phyloP scores from a whole-genome alignment of 2,797 vertebrate genomes.

The Cynopterus sphinx region DNA sequence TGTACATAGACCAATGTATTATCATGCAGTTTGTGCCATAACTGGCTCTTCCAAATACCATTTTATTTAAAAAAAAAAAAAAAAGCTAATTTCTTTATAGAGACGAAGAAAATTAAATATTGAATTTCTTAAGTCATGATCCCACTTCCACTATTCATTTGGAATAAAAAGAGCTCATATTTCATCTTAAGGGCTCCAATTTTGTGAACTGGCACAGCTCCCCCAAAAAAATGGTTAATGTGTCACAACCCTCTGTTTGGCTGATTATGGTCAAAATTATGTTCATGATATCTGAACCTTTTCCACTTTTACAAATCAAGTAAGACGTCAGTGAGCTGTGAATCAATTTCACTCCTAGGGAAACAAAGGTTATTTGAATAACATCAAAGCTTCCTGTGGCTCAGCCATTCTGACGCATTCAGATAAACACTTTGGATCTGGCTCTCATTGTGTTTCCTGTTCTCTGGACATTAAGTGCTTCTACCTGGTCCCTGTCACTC shows the following conservation, averaged over 20 bases:
- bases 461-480: background rate
- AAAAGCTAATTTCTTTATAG: background rate
- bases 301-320: background rate
- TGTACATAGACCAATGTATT: background rate
- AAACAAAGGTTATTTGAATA: background rate
- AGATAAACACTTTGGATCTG: background rate
- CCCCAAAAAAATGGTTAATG: background rate
- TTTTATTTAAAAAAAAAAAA: background rate
- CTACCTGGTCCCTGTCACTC: background rate
- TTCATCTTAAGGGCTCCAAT: background rate
- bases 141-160: background rate
- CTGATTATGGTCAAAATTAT: background rate
- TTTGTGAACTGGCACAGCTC: background rate
- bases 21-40: background rate
- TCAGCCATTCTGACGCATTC: background rate
- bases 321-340: background rate
- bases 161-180: background rate
- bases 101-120: background rate
- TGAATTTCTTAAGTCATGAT: background rate
- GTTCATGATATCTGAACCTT: background rate
- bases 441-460: background rate
- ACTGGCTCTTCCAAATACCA: background rate
- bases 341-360: background rate
- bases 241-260: background rate
- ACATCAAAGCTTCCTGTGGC: background rate